A percentile compares a stretch with the other conserved stretches of the same genome.
Evolutionary conservation across 2,888 invertebrate species (phyloP).

Genomic region (Digitonthophagus gazella): DNA sequence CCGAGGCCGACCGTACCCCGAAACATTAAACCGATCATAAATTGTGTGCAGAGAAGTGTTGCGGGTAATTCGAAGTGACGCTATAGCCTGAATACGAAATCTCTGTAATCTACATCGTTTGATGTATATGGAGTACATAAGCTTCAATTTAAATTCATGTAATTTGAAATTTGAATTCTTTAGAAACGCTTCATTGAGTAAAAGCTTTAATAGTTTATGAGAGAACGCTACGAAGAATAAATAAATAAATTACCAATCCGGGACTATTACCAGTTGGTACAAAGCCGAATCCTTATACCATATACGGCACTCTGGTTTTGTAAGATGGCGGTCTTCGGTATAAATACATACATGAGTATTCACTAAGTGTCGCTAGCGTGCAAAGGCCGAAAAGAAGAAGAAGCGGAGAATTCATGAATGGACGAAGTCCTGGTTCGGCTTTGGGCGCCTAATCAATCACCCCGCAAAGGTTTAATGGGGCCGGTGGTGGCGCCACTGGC

Average conservation of each 20-base stretch:
- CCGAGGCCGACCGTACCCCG: background rate
- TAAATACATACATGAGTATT: conserved; percentile 16
- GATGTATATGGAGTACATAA: background rate
- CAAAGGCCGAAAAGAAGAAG: conserved; percentile 5
- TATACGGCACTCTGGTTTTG: conserved; percentile 1
- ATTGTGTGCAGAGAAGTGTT: background rate
- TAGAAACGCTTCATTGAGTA: no score
- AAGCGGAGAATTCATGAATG: conserved; percentile 23
- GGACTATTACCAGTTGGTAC: no score
- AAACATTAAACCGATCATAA: background rate
- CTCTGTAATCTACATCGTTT: background rate
- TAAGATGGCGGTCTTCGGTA: conserved; percentile 1
- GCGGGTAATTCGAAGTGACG: background rate
- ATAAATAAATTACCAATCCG: no score
- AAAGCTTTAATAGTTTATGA: no score
- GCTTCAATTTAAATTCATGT: no score
- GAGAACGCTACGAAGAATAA: no score
- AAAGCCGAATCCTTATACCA: background rate
- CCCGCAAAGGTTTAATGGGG: conserved; percentile 42
- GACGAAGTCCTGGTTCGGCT: conserved; percentile 14
- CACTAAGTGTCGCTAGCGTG: conserved; percentile 2
- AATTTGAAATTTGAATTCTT: no score
- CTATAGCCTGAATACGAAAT: background rate
- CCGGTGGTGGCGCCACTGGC: conserved; percentile 51
- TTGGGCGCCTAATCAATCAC: conserved; percentile 27